phyloP scores from a whole-genome alignment of 2,113 vertebrate genomes.

The Eptesicus fuscus region DNA sequence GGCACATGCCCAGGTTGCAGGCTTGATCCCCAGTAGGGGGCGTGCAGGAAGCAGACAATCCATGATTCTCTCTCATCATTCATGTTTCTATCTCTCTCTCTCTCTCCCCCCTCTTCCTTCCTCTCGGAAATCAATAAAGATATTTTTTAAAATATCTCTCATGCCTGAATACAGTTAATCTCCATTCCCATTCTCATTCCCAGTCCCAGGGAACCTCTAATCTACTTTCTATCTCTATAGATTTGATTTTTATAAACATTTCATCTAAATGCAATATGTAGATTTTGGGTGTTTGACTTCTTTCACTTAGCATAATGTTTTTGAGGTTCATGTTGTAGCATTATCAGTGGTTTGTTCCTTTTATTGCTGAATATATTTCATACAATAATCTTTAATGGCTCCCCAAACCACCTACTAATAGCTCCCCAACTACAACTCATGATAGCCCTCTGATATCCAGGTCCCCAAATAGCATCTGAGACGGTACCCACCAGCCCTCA shows the following conservation, averaged over 20 bases:
- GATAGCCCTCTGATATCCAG: background rate
- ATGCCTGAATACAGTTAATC: background rate
- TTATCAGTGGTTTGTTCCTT: background rate
- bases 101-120: too few species aligned
- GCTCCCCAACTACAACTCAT: background rate
- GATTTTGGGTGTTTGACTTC: background rate
- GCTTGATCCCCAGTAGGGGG: too few species aligned
- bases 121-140: too few species aligned
- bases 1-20: too few species aligned
- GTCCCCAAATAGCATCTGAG: background rate
- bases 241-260: conserved; percentile 19
- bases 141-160: background rate
- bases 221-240: conserved; percentile 6
- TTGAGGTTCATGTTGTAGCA: background rate
- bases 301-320: background rate
- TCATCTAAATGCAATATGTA: background rate
- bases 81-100: too few species aligned
- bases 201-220: background rate
- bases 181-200: background rate
- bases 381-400: conserved; percentile 5
- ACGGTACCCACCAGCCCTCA: background rate
- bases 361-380: conserved; percentile 6
- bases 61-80: too few species aligned
- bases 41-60: too few species aligned
- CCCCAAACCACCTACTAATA: background rate